A percentile compares a stretch with the other conserved stretches of the same genome.
Conservation (phyloP, 2,113 vertebrate genomes). For the Pituophis catenifer region DNA sequence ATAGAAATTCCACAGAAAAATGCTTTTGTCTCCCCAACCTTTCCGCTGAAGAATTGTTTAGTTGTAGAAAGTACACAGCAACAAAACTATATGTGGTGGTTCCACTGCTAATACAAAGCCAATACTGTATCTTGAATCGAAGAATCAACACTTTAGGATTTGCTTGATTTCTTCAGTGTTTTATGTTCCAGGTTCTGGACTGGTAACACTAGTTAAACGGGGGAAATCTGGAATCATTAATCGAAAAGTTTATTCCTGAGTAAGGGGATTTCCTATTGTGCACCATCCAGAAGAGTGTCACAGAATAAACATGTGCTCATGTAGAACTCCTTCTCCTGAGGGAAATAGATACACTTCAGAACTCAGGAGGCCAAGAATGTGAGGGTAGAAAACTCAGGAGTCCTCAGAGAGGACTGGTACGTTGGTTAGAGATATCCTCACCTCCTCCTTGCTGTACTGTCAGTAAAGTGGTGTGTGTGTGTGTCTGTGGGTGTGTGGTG, state of each 20-base stretch:
- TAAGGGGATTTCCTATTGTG: not conserved
- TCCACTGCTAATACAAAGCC: not conserved
- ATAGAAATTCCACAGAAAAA: not conserved
- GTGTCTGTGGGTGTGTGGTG: not conserved
- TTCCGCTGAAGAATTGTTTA: too few relatives aligned
- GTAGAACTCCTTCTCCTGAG: not conserved
- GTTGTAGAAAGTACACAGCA: not conserved
- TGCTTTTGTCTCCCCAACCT: not conserved
- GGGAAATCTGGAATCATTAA: not conserved
- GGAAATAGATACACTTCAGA: not conserved
- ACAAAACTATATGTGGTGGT: not conserved
- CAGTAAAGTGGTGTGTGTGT: not conserved
- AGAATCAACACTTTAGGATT: not conserved
- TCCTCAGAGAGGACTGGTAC: not conserved
- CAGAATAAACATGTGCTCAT: not conserved
- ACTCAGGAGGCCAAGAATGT: not conserved
- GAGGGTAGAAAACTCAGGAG: not conserved
- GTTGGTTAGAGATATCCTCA: not conserved
- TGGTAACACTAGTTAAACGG: not conserved
- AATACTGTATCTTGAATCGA: not conserved
- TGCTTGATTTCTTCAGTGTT: not conserved
- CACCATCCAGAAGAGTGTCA: not conserved
- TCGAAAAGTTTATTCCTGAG: not conserved
- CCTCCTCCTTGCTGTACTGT: not conserved
- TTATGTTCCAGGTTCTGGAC: not conserved